These are phyloP conservation scores for Lordiphosa andalusiaca DNA, from an alignment of 2,888 invertebrate species.

Conservation along the genomic window DNA sequence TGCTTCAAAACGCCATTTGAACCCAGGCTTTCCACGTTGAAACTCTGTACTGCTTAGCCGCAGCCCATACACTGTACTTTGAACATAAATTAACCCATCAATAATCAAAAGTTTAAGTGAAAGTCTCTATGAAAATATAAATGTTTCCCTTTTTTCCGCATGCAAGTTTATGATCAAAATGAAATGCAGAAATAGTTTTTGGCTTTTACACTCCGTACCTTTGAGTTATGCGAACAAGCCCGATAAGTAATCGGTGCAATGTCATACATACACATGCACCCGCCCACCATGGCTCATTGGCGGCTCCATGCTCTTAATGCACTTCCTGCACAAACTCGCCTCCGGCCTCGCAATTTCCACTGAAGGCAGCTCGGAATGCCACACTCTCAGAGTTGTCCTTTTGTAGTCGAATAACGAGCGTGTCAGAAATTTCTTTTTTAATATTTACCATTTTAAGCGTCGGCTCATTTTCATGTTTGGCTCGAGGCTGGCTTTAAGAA, in stretches of 20 bases:
- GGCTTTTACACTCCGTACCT: conserved; percentile 7
- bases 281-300: conserved; percentile 25
- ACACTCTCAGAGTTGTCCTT: conserved; percentile 2
- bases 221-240: neutral
- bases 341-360: conserved; percentile 33
- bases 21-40: no score
- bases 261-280: conserved; percentile 17
- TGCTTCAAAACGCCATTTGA: no score
- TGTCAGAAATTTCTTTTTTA: conserved; percentile 21
- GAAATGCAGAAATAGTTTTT: conserved; percentile 7
- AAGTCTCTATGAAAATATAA: no score
- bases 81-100: no score
- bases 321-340: conserved; percentile 49
- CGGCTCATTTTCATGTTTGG: conserved; percentile 16
- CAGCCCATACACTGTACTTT: no score
- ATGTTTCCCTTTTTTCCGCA: no score
- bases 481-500: conserved; percentile 9
- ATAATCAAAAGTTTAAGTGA: no score
- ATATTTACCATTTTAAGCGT: conserved; percentile 36
- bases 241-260: neutral
- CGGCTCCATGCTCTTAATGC: conserved; percentile 50
- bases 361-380: conserved; percentile 16
- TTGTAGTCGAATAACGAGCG: conserved; percentile 1
- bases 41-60: no score
- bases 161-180: no score